Conservation (phyloP, 2,113 vertebrate species). For the Eonycteris spelaea region DNA sequence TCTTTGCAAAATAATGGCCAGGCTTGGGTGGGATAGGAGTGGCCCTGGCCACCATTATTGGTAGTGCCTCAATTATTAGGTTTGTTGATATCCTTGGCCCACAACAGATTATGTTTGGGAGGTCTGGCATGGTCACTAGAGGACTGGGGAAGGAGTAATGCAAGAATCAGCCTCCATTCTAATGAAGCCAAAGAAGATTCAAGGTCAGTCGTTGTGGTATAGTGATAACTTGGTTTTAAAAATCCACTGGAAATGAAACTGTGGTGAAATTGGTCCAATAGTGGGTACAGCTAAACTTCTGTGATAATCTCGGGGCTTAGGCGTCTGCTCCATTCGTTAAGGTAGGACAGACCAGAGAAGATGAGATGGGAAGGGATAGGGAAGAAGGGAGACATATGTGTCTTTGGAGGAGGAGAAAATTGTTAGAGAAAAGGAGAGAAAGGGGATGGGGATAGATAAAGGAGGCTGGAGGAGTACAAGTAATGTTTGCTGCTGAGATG, state of each 20-base stretch:
- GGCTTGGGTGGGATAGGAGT: neutral
- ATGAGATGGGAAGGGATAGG: neutral
- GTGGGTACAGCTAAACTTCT: neutral
- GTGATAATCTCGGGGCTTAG: neutral
- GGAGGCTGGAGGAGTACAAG: neutral
- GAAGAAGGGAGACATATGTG: neutral
- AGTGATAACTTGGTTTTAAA: constrained; percentile 13
- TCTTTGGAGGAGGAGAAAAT: neutral
- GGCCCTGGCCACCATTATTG: neutral
- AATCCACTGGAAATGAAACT: neutral
- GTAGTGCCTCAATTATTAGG: neutral
- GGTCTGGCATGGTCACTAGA: neutral
- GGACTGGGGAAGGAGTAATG: neutral
- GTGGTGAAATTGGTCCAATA: neutral
- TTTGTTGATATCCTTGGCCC: neutral
- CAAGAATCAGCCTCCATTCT: neutral
- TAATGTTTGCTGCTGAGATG: neutral
- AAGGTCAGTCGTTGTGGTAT: neutral
- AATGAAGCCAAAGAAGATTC: neutral
- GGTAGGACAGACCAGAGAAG: neutral
- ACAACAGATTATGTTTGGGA: neutral
- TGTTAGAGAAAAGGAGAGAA: neutral
- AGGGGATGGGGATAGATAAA: neutral
- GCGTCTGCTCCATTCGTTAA: neutral
- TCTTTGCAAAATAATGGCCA: neutral